These are phyloP conservation scores for Mnemiopsis leidyi DNA, from an alignment of 37 sponge, comb jelly and placozoan genomes.

Conservation along the genomic window DNA sequence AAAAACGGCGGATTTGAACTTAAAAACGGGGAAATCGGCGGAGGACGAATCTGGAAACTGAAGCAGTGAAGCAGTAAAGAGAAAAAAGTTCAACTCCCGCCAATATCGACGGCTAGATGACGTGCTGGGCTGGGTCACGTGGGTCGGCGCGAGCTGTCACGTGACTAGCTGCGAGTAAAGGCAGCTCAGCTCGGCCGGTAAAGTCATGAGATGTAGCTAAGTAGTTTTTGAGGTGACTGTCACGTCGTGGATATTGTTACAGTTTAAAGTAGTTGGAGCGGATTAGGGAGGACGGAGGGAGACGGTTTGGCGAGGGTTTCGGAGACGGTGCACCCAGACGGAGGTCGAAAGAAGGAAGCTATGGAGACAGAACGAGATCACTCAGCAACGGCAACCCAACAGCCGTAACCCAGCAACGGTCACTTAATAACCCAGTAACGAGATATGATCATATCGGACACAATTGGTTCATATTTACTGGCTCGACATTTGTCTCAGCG, in stretches of 20 bases:
- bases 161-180: not conserved
- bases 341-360: not conserved
- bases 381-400: too few species aligned
- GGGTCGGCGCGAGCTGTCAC: not conserved
- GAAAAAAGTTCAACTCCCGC: not conserved
- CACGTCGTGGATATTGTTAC: not conserved
- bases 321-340: not conserved
- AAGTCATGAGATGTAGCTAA: slow-evolving; percentile 10
- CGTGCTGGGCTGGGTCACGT: not conserved
- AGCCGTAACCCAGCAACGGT: too few species aligned
- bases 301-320: not conserved
- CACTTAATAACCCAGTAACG: too few species aligned
- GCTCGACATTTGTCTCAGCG: too few species aligned
- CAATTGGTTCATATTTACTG: too few species aligned
- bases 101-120: not conserved
- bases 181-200: not conserved
- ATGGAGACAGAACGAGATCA: too few species aligned
- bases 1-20: not conserved
- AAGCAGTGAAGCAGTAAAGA: not conserved
- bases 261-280: not conserved
- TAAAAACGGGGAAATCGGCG: not conserved
- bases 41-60: not conserved
- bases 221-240: slow-evolving; percentile 26
- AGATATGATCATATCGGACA: too few species aligned
- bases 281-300: not conserved